A percentile compares a stretch with the other conserved stretches of the same genome.
phyloP scores from a whole-genome alignment of 2,113 vertebrate species.

The Pholis gunnellus region DNA sequence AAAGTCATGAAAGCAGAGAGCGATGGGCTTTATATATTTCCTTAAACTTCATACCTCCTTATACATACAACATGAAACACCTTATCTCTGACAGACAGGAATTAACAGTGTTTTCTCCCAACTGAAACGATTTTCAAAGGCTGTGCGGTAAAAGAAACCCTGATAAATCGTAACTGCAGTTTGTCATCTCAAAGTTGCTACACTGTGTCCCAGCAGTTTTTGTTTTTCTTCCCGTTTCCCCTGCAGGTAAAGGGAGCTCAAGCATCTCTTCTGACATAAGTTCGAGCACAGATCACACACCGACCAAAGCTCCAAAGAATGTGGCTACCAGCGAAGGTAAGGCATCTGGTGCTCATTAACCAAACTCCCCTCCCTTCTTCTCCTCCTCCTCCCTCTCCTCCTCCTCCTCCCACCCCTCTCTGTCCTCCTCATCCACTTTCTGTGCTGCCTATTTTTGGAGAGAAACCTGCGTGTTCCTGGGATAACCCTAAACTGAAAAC shows the following conservation, averaged over 20 bases:
- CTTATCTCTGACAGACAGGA: conserved; percentile 24
- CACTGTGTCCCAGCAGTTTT: conserved; percentile 11
- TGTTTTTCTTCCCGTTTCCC: conserved; percentile 42
- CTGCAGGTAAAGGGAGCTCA: conserved; percentile 98
- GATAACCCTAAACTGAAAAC: conserved; percentile 81
- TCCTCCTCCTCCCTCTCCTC: conserved; percentile 26
- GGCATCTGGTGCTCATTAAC: conserved; percentile 89
- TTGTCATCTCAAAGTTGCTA: conserved; percentile 27
- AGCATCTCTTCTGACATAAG: conserved; percentile 99
- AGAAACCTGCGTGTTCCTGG: conserved; percentile 75
- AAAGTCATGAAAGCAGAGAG: conserved; percentile 58
- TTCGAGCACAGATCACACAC: conserved; percentile 98
- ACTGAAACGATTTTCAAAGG: neutral
- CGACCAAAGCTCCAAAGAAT: conserved; percentile 97
- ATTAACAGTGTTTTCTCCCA: neutral
- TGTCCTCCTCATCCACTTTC: conserved; percentile 48
- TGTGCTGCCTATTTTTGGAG: conserved; percentile 81
- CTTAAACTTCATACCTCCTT: conserved; percentile 38
- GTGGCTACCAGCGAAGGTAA: conserved; percentile 98
- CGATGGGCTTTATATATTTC: conserved; percentile 53
- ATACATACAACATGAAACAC: conserved; percentile 34
- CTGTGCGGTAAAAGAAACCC: neutral
- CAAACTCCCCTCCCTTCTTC: conserved; percentile 63
- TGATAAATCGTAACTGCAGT: neutral
- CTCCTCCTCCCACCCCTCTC: conserved; percentile 15